Evolutionary conservation across 1,140 invertebrate species (phyloP).

Genomic region (Calosoma granatense): DNA sequence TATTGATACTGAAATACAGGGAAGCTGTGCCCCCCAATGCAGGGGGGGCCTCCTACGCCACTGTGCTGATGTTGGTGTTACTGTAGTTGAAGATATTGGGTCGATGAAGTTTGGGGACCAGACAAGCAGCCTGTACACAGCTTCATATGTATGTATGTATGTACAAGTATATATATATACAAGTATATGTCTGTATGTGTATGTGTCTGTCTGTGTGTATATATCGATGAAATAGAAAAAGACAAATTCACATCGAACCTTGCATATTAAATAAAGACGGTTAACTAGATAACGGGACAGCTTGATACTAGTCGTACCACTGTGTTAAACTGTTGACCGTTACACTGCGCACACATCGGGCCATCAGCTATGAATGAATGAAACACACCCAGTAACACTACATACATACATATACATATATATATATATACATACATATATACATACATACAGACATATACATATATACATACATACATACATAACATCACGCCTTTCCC

Average conservation of each 20-base stretch:
- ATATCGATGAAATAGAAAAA: slow-evolving; percentile 13
- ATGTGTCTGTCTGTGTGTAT: background rate
- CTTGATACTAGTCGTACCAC: slow-evolving; percentile 9
- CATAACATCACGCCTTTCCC: too few relatives aligned
- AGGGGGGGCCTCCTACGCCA: too few relatives aligned
- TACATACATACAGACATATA: background rate
- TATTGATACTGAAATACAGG: too few relatives aligned
- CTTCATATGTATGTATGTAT: background rate
- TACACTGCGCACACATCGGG: too few relatives aligned
- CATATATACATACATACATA: background rate
- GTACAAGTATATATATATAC: background rate
- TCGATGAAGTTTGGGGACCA: too few relatives aligned
- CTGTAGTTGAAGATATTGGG: too few relatives aligned
- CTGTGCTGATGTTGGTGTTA: too few relatives aligned
- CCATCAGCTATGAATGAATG: background rate
- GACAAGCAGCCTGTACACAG: too few relatives aligned
- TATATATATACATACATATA: slow-evolving; percentile 2
- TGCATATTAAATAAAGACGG: slow-evolving; percentile 20
- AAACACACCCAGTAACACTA: background rate
- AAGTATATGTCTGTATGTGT: background rate
- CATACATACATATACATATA: background rate
- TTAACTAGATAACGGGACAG: slow-evolving; percentile 19
- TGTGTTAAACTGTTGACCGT: background rate
- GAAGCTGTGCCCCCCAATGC: too few relatives aligned
- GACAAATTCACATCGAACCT: slow-evolving; percentile 15